Conservation (phyloP, 2,888 invertebrate genomes). For the Arctia plantaginis region DNA sequence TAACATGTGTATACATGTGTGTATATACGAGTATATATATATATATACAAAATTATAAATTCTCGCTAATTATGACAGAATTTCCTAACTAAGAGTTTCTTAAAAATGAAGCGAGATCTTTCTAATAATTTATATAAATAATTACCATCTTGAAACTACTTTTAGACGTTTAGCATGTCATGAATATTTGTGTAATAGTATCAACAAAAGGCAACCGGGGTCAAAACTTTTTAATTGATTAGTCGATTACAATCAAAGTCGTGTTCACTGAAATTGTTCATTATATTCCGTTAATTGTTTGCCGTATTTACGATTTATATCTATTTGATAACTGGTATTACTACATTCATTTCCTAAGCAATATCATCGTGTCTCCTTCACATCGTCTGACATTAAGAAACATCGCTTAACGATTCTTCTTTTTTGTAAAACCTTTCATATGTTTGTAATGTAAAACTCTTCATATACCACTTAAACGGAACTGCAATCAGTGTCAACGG, state of each 20-base stretch:
- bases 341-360: slow-evolving; percentile 28
- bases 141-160: slow-evolving; percentile 17
- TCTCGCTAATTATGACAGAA: too few species aligned
- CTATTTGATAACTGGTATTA: slow-evolving; percentile 42
- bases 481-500: slow-evolving; percentile 47
- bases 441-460: slow-evolving; percentile 32
- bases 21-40: too few species aligned
- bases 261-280: slow-evolving; percentile 55
- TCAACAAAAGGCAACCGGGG: slow-evolving; percentile 49
- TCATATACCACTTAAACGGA: slow-evolving; percentile 39
- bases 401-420: slow-evolving; percentile 6
- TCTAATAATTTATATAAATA: background rate
- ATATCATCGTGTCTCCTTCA: slow-evolving; percentile 47
- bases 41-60: too few species aligned
- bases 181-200: slow-evolving; percentile 44
- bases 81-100: too few species aligned
- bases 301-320: slow-evolving; percentile 58
- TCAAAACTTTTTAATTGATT: slow-evolving; percentile 59
- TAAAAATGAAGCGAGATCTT: too few species aligned
- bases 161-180: slow-evolving; percentile 27
- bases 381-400: slow-evolving; percentile 34
- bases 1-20: too few species aligned
- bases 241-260: slow-evolving; percentile 63
- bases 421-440: slow-evolving; percentile 37
- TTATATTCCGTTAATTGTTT: slow-evolving; percentile 65